These are phyloP conservation scores for Myxocyprinus asiaticus DNA, from an alignment of 2,113 vertebrate genomes.

Conservation along the genomic window DNA sequence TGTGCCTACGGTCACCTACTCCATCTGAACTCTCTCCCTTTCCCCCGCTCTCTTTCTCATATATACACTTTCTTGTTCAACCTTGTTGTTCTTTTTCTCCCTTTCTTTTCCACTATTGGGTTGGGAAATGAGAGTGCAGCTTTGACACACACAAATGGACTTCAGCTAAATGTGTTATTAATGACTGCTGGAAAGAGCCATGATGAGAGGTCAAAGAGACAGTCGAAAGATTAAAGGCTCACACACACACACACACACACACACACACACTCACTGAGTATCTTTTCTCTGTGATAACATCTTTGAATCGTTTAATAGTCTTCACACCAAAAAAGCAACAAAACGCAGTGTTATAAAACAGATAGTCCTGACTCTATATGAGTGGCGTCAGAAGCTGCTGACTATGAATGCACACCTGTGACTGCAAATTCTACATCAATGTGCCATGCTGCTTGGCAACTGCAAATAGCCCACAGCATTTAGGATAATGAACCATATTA, in stretches of 20 bases:
- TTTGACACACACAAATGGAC: too few species aligned
- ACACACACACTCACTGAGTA: too few species aligned
- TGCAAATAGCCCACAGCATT: too few species aligned
- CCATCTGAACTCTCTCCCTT: neutral
- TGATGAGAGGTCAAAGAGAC: conserved; percentile 43
- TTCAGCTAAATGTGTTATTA: conserved; percentile 53
- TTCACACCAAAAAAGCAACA: neutral
- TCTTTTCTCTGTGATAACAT: neutral
- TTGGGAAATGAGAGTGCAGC: too few species aligned
- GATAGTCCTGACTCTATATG: neutral
- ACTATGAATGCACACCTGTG: too few species aligned
- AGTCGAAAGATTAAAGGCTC: conserved; percentile 19
- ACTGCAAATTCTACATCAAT: too few species aligned
- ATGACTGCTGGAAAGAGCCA: conserved; percentile 47
- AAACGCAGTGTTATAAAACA: neutral
- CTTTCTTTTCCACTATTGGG: conserved; percentile 45
- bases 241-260: conserved; percentile 25
- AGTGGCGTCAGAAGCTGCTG: too few species aligned
- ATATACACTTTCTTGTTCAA: neutral
- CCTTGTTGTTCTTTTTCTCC: conserved; percentile 15
- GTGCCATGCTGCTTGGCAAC: too few species aligned
- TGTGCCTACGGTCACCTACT: conserved; percentile 22
- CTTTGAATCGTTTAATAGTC: neutral
- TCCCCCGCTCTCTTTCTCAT: too few species aligned
- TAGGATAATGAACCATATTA: too few species aligned